Percentiles rank a stretch among this genome's conserved stretches.
Evolutionary conservation across 2,797 vertebrate genomes (phyloP).

Genomic region (Knipowitschia caucasica): DNA sequence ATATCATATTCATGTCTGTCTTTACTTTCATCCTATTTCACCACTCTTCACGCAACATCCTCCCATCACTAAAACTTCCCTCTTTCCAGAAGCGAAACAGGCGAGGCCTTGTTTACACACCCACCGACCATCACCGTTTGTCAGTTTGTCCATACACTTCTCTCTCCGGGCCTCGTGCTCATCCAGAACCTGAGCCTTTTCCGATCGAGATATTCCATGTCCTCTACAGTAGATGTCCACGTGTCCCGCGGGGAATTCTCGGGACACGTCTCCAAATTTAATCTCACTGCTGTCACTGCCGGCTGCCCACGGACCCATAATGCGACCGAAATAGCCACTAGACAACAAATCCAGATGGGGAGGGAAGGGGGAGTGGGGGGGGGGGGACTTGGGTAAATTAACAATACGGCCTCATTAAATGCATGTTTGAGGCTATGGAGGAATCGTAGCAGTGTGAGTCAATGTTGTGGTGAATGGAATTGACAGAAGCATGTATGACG

Average conservation of each 20-base stretch:
- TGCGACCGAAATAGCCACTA: background rate
- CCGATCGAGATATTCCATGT: conserved; percentile 35
- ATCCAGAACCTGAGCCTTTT: conserved; percentile 6
- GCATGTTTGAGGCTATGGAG: background rate
- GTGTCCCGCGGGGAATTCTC: conserved; percentile 16
- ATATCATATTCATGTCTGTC: too few species aligned
- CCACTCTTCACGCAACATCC: too few species aligned
- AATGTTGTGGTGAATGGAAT: background rate
- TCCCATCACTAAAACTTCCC: too few species aligned
- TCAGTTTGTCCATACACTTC: background rate
- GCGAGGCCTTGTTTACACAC: background rate
- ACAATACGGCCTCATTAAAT: background rate
- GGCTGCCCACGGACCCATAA: background rate
- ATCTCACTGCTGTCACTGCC: conserved; percentile 7
- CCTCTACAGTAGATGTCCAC: conserved; percentile 45
- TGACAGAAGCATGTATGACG: background rate
- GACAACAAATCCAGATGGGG: background rate
- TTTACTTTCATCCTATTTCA: too few species aligned
- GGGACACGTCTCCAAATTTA: conserved; percentile 10
- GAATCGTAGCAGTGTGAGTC: background rate
- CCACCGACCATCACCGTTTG: background rate
- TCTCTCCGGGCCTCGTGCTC: background rate
- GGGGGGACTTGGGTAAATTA: background rate
- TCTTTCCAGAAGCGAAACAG: background rate
- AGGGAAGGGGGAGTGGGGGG: background rate